Conservation (phyloP, 2,113 vertebrate genomes). For the Urocitellus parryii region DNA sequence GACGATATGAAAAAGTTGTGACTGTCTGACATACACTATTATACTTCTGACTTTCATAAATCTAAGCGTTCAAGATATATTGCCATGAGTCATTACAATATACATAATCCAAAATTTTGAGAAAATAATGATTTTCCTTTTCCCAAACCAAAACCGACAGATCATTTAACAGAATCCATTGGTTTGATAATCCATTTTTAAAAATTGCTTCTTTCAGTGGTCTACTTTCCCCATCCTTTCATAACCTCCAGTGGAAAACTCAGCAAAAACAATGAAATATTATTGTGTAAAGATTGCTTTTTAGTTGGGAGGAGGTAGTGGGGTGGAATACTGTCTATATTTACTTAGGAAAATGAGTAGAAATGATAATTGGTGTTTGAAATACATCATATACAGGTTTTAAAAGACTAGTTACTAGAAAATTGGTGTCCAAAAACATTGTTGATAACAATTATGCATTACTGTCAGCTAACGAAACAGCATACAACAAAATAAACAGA, state of each 20-base stretch:
- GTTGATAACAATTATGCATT: background rate
- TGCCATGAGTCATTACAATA: slow-evolving; percentile 7
- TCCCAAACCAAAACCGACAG: background rate
- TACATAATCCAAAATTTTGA: slow-evolving; percentile 19
- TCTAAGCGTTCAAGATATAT: background rate
- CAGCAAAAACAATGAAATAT: background rate
- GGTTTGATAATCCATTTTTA: slow-evolving; percentile 38
- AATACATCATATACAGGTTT: background rate
- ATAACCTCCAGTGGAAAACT: slow-evolving; percentile 31
- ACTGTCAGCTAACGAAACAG: background rate
- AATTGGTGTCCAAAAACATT: slow-evolving; percentile 29
- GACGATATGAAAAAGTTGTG: slow-evolving; percentile 35
- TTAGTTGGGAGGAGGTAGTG: background rate
- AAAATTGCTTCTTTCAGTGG: slow-evolving; percentile 8
- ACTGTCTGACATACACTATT: background rate
- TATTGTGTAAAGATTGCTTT: background rate
- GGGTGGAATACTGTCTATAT: background rate
- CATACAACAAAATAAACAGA: background rate
- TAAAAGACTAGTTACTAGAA: slow-evolving; percentile 11
- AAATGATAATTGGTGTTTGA: slow-evolving; percentile 18
- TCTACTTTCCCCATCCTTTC: background rate
- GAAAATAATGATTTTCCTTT: slow-evolving; percentile 41
- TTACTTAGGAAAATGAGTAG: background rate
- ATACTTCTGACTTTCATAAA: slow-evolving; percentile 24
- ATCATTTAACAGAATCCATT: slow-evolving; percentile 40